Evolutionary conservation across 2,113 vertebrate species (phyloP), one percentile per base, ranked within the genome.

Genomic region (Vulpes lagopus): DNA sequence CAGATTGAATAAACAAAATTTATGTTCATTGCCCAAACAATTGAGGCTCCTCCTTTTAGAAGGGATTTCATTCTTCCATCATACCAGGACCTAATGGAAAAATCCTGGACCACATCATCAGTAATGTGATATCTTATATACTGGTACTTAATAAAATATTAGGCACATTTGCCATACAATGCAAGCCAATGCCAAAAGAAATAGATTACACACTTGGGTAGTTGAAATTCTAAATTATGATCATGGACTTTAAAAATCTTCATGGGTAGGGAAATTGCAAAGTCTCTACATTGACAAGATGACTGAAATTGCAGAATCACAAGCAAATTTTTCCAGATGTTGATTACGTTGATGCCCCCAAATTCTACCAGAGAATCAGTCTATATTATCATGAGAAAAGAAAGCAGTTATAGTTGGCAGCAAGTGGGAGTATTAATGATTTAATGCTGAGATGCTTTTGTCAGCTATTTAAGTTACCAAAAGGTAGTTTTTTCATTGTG

Each of bases 371-470:
- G 95, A 97, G 97, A 98, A 85, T 97, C 94, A 96, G 92, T 83
- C 92, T 78, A 30, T 62, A 97, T 98, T 98, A 98, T 82, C 98
- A 98, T 98, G 67, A 98, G 32, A 98, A 98, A 98, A 98, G 96
- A 59, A 88, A 89, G 95, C 82, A 97, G 97, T 96, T 97, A 96
- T 38, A 93, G 82, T 62, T 98, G 97, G 98, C 98, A 98, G 98
- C 97, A 98, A 88, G 98, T 98, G 96, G 98, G 97, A 98, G 96
- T 96, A 67, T 83, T 88, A 90, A 98, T 78, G 92, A 96, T 92
- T 96, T 97, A 32, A 95, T 89, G 95, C 95, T 93, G 80, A 98
- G 94, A 94, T 73, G 94, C 80, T 96, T 97, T 95, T 98, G 95
- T 98, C 98, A 98, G 97, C 71, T 94, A 98, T 97, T 97, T 95